phyloP scores from a whole-genome alignment of 2,888 invertebrate genomes.

The Eubasilissa splendida region DNA sequence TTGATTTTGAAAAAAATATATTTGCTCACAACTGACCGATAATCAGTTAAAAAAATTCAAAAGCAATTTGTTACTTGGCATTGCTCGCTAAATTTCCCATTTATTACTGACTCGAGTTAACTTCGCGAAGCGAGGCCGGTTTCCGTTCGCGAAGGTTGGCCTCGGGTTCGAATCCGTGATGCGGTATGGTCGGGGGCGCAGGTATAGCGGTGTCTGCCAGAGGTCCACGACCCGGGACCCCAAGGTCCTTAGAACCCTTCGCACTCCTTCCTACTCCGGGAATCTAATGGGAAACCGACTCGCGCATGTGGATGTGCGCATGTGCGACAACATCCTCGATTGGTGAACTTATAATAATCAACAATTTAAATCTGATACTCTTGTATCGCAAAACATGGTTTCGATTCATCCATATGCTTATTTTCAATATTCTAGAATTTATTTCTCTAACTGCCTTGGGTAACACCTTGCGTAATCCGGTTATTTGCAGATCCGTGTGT shows the following conservation, averaged over 20 bases:
- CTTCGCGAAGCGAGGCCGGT: constrained; percentile 25
- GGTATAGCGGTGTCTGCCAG: neutral
- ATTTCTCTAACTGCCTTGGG: constrained; percentile 20
- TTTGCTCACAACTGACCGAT: too few species aligned
- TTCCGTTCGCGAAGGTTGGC: constrained; percentile 19
- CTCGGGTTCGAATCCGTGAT: neutral
- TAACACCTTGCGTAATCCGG: neutral
- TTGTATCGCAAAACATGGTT: neutral
- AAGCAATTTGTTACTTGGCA: too few species aligned
- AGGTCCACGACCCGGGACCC: constrained; percentile 18
- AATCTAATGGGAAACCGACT: too few species aligned
- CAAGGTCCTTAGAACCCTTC: constrained; percentile 12
- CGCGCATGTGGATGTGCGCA: too few species aligned
- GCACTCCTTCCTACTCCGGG: too few species aligned
- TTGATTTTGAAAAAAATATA: too few species aligned
- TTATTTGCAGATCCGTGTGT: neutral
- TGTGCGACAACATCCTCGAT: too few species aligned
- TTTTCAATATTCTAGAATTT: too few species aligned
- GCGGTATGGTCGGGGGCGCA: constrained; percentile 1
- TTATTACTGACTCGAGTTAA: neutral
- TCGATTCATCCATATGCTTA: too few species aligned
- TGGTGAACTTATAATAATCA: neutral
- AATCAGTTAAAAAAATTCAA: too few species aligned
- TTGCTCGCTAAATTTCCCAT: neutral
- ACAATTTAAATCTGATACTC: neutral